A percentile compares a stretch with the other conserved stretches of the same genome.
These are phyloP conservation scores for Lucifuga dentata DNA, from an alignment of 2,113 vertebrate species.

Conservation along the genomic window DNA sequence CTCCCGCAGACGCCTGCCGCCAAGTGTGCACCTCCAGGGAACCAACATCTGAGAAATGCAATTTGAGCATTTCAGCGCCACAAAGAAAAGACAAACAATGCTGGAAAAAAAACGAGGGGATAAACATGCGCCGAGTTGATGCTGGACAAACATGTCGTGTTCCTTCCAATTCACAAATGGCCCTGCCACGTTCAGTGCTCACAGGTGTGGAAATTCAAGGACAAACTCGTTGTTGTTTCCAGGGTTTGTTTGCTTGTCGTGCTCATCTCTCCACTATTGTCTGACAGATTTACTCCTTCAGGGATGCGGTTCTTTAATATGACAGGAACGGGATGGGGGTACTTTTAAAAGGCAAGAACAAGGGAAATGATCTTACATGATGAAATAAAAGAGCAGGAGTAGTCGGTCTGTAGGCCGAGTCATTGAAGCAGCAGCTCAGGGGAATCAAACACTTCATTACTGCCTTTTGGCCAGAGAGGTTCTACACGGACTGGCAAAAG, in stretches of 20 bases:
- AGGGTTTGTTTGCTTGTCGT: conserved; percentile 73
- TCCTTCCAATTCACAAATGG: conserved; percentile 63
- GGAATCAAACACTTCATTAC: neutral
- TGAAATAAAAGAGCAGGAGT: neutral
- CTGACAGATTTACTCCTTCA: conserved; percentile 63
- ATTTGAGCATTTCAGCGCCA: conserved; percentile 79
- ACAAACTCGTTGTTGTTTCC: conserved; percentile 72
- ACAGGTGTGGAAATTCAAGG: conserved; percentile 82
- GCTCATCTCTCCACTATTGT: conserved; percentile 56
- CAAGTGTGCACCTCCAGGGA: conserved; percentile 85
- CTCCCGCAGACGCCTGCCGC: conserved; percentile 84
- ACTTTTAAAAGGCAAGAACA: conserved; percentile 45
- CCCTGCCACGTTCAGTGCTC: conserved; percentile 61
- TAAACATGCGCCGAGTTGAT: conserved; percentile 74
- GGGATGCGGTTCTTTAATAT: conserved; percentile 44
- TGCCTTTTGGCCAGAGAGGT: conserved; percentile 1
- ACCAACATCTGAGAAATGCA: conserved; percentile 81
- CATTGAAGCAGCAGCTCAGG: neutral
- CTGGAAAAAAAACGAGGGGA: conserved; percentile 69
- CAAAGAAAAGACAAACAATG: conserved; percentile 84
- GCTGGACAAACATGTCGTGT: conserved; percentile 81
- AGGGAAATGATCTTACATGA: conserved; percentile 20
- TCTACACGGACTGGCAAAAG: neutral
- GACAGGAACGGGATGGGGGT: conserved; percentile 37
- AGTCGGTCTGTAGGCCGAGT: conserved; percentile 9